Conservation (phyloP, 1,140 invertebrate genomes). For the Anadara kagoshimensis region DNA sequence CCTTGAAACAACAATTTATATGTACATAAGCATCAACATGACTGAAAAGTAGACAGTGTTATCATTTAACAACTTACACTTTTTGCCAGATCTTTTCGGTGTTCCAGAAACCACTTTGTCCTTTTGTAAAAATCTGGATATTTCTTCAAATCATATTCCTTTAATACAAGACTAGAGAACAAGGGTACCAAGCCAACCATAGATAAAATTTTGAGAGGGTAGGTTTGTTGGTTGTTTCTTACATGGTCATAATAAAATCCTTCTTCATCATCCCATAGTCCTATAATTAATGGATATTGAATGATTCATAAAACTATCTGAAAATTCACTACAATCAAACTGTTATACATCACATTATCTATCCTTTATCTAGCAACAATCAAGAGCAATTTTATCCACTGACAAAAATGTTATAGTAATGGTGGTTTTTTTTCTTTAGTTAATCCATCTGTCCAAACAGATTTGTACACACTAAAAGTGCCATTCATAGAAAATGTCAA, state of each 20-base stretch:
- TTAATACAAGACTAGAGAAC: slow-evolving; percentile 71
- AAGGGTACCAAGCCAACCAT: slow-evolving; percentile 74
- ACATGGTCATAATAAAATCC: slow-evolving; percentile 74
- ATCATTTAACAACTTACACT: slow-evolving; percentile 33
- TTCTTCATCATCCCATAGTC: slow-evolving; percentile 74
- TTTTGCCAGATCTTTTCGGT: slow-evolving; percentile 67
- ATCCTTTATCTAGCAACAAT: not conserved
- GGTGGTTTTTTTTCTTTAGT: too few relatives aligned
- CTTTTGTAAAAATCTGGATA: slow-evolving; percentile 70
- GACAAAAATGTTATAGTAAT: too few relatives aligned
- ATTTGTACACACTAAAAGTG: too few relatives aligned
- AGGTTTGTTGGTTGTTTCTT: slow-evolving; percentile 46
- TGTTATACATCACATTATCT: not conserved
- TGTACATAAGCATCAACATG: too few relatives aligned
- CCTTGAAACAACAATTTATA: too few relatives aligned
- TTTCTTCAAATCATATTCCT: slow-evolving; percentile 57
- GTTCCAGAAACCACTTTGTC: slow-evolving; percentile 71
- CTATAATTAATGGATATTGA: slow-evolving; percentile 33
- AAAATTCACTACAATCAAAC: too few relatives aligned
- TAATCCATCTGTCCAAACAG: too few relatives aligned
- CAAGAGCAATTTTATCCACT: not conserved
- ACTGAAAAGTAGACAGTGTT: too few relatives aligned
- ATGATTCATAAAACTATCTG: not conserved
- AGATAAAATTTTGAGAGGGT: slow-evolving; percentile 70
- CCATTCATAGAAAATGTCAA: too few relatives aligned